A percentile compares a stretch with the other conserved stretches of the same genome.
Evolutionary conservation across 2,113 vertebrate genomes (phyloP).

Genomic region (Chiloscyllium plagiosum): DNA sequence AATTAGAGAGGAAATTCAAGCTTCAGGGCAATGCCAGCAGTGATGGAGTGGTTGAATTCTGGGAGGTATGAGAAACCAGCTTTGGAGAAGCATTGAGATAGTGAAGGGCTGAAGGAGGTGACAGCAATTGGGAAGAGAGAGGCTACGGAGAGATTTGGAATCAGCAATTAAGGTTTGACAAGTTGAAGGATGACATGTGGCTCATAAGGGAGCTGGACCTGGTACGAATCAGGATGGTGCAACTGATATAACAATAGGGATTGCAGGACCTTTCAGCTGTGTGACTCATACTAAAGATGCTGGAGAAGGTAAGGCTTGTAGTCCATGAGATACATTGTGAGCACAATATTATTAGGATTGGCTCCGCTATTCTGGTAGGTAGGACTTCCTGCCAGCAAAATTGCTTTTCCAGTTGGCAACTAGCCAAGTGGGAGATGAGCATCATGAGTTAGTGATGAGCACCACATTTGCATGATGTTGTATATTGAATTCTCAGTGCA

Average conservation of each 20-base stretch:
- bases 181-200: background rate
- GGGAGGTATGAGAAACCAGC: background rate
- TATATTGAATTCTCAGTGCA: too few species aligned
- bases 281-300: background rate
- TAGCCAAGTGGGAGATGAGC: too few species aligned
- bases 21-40: background rate
- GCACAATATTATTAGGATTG: background rate
- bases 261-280: background rate
- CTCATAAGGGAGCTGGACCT: background rate
- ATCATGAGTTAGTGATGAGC: too few species aligned
- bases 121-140: background rate
- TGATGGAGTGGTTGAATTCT: background rate
- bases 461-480: too few species aligned
- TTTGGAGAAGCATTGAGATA: background rate
- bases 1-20: background rate
- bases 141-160: background rate
- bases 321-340: background rate
- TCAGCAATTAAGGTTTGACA: background rate
- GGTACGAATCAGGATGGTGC: background rate
- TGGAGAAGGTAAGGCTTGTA: background rate
- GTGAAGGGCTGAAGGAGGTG: background rate
- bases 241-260: background rate
- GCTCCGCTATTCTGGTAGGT: background rate
- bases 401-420: too few species aligned
- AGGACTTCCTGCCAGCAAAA: background rate